These are phyloP conservation scores for Muscicapa comitata DNA, from an alignment of 2,797 vertebrate species.

Conservation along the genomic window DNA sequence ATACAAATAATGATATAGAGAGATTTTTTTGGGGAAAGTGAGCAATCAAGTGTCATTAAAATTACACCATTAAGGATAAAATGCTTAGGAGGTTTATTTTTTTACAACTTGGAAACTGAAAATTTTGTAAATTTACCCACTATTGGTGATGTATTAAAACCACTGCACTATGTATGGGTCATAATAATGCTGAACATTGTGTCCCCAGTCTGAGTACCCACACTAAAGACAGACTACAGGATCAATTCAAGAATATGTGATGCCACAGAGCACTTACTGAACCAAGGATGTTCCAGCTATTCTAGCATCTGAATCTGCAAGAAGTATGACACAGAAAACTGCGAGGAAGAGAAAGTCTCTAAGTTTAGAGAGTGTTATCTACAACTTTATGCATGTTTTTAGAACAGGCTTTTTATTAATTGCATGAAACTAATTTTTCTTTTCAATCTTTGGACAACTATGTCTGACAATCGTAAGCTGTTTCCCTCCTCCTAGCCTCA, in stretches of 20 bases:
- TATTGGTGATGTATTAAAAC: not conserved
- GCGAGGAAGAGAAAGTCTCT: not conserved
- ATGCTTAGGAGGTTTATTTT: not conserved
- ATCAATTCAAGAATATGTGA: not conserved
- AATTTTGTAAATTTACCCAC: not conserved
- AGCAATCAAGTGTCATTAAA: not conserved
- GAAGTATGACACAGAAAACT: not conserved
- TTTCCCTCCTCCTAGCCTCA: not conserved
- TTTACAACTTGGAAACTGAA: not conserved
- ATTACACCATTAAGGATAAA: not conserved
- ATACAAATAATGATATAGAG: not conserved
- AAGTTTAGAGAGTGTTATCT: not conserved
- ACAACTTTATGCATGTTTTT: not conserved
- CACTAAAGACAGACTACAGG: not conserved
- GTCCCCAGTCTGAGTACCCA: not conserved
- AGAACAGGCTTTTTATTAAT: not conserved
- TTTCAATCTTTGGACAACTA: not conserved
- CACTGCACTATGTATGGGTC: not conserved
- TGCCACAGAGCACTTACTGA: not conserved
- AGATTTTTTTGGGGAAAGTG: fast-evolving
- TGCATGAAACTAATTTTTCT: not conserved
- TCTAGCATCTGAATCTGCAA: not conserved
- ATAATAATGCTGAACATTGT: not conserved
- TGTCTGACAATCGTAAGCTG: not conserved
- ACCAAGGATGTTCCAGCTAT: not conserved